Evolutionary conservation across 2,113 vertebrate species (phyloP).

Genomic region (Apistogramma diplotaenia): DNA sequence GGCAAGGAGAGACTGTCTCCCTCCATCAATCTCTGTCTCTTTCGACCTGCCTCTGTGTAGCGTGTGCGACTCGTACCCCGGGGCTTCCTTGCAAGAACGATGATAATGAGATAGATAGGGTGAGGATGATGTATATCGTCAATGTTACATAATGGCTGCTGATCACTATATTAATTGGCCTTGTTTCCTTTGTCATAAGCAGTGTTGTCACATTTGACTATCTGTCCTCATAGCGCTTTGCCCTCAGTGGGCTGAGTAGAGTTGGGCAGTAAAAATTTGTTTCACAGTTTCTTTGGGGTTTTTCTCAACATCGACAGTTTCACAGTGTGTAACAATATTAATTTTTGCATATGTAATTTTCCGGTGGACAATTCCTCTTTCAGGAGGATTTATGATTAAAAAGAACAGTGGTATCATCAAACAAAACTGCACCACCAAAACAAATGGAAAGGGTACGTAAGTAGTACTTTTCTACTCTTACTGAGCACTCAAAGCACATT

Average conservation of each 20-base stretch:
- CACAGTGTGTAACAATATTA: background rate
- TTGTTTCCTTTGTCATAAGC: slow-evolving; percentile 32
- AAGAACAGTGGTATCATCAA: background rate
- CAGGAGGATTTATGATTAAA: background rate
- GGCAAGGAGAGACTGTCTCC: slow-evolving; percentile 64
- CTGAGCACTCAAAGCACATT: background rate
- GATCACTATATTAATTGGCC: slow-evolving; percentile 56
- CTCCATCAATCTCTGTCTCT: slow-evolving; percentile 65
- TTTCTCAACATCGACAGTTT: background rate
- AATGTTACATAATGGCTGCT: slow-evolving; percentile 46
- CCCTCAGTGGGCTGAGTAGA: slow-evolving; percentile 24
- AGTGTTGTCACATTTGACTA: slow-evolving; percentile 20
- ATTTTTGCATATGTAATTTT: background rate
- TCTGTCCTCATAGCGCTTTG: slow-evolving; percentile 49
- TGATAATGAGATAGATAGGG: slow-evolving; percentile 56
- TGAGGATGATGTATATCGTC: slow-evolving; percentile 53
- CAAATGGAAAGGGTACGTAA: background rate
- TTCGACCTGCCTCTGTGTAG: slow-evolving; percentile 39
- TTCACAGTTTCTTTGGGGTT: background rate
- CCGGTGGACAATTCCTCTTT: background rate
- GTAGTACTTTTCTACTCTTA: background rate
- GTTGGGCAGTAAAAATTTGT: background rate
- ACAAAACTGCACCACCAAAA: background rate
- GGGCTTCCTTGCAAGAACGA: slow-evolving; percentile 49
- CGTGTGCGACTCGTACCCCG: background rate